Base-by-base conservation (phyloP, 2,797 vertebrate genomes). In the Balearica regulorum region DNA sequence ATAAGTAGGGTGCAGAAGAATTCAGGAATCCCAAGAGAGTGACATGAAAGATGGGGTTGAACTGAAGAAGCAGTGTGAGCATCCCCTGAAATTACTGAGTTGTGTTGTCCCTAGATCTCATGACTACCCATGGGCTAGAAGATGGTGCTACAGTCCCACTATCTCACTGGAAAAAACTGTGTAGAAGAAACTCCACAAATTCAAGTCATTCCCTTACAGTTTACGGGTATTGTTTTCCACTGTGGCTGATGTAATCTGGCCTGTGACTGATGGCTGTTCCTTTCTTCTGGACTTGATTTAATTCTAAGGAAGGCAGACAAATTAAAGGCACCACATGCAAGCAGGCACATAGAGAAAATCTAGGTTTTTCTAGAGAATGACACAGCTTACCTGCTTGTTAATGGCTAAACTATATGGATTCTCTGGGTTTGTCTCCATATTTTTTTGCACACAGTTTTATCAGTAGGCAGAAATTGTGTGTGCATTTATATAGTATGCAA, bases 241-340 rank as follows among this genome's bases (percentile, higher is more conserved):
- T 70, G n/a, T 13, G 43, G 37, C 73, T 91, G 70, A 83, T 61
- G 33, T 89, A 65, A 93, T 91, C 41, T 75, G 64, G 29, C 37
- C 68, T 57, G 5, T 55, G 78, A 85, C 16, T 87, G 89, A 87
- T 93, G 68, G 57, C 35, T 94, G n/a, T 51, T 82, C 57, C 46
- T 93, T 81, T 83, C 60, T 73, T 49, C 70, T 85, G 29, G 66
- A 20, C 55, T 92, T 91, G 90, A 93, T 92, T 93, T 93, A 93
- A 91, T 96, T 92, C n/a, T 19, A 17, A 78, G 68, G 11, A 35
- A 94, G 57, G 66, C 81, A 96, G 82, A 93, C 31, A 90, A 65
- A 91, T 60, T 64, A 49, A 77, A 92, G 78, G 75, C 77, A 91
- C 58, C 62, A 61, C 77, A 43, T 5, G 22, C 17, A 87, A 66